Base-by-base conservation (phyloP, 2,888 invertebrate genomes). In the Dimorphilus gyrociliatus region DNA sequence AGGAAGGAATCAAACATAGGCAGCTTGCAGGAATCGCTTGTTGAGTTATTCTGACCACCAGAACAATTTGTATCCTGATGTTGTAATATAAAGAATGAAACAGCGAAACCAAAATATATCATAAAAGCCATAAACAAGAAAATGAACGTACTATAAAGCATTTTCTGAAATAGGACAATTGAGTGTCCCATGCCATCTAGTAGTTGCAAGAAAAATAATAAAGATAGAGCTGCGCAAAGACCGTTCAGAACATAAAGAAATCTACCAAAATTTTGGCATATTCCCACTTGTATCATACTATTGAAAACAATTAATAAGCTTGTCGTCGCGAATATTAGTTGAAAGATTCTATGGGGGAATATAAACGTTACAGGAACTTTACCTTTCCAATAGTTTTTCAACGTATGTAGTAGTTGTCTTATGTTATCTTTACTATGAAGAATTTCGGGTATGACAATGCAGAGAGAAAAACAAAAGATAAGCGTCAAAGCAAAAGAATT, bases 81-180 rank as follows among this genome's bases (percentile, higher is more conserved):
- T n/a, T n/a, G 29, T 6, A 29, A 24, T 5, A 29, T 12, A 13
- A 23, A 29, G n/a, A 29, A 13, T 7, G 29, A 29, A 6, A 29
- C 6, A 12, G 29, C 29, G 17, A 29, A 29, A n/a, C 23, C 23
- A 4, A 29, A 6, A 13, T 29, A 23, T 14, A 29, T 16, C 7
- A 29, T 18, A 2, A 29, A 6, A 23, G 24, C 24, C 29, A 29
- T 23, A 18, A 14, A 29, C 8, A 29, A 29, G 23, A 29, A 29
- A n/a, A 29, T 17, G 2, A 23, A 3, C 4, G 29, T 29, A 12
- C 24, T 24, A 15, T 14, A 21, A 16, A 29, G 12, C 13, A 29
- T 16, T 16, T 29, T 29, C 15, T 29, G 29, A 10, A 29, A 24
- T 4, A 29, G 16, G n/a, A 29, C 24, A 4, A 29, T 13, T 2